These are phyloP conservation scores for Antedon bifida DNA, from an alignment of 35 echinoderm and acorn worm species.

Conservation along the genomic window DNA sequence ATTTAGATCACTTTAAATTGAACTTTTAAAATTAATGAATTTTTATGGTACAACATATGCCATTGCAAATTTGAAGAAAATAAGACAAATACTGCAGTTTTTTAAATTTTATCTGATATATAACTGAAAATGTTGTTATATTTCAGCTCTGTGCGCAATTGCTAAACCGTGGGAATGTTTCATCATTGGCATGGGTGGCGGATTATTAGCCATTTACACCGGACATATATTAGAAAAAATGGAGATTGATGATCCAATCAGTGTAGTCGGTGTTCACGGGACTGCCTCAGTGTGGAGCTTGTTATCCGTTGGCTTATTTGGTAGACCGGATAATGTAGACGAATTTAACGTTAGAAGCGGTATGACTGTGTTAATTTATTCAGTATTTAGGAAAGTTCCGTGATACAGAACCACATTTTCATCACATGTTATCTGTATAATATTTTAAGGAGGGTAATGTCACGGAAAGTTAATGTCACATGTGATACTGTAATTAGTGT, in stretches of 20 bases:
- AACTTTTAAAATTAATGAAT: no score
- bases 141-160: slow-evolving; percentile 66
- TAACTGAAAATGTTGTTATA: not conserved
- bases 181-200: slow-evolving; percentile 60
- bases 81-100: no score
- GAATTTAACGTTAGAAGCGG: slow-evolving; percentile 36
- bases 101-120: no score
- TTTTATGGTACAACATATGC: no score
- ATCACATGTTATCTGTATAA: no score
- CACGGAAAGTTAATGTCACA: no score
- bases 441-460: no score
- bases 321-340: slow-evolving; percentile 52
- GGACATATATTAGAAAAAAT: slow-evolving; percentile 29
- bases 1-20: no score
- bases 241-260: slow-evolving; percentile 83
- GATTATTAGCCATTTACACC: slow-evolving; percentile 37
- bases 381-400: no score
- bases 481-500: no score
- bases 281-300: slow-evolving; percentile 58
- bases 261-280: slow-evolving; percentile 63
- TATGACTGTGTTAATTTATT: slow-evolving; percentile 3
- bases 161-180: slow-evolving; percentile 74
- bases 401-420: no score
- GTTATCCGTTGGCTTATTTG: slow-evolving; percentile 63
- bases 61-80: no score